Base-by-base conservation (phyloP, 2,888 invertebrate genomes). In the Hirtodrosophila histrioides region DNA sequence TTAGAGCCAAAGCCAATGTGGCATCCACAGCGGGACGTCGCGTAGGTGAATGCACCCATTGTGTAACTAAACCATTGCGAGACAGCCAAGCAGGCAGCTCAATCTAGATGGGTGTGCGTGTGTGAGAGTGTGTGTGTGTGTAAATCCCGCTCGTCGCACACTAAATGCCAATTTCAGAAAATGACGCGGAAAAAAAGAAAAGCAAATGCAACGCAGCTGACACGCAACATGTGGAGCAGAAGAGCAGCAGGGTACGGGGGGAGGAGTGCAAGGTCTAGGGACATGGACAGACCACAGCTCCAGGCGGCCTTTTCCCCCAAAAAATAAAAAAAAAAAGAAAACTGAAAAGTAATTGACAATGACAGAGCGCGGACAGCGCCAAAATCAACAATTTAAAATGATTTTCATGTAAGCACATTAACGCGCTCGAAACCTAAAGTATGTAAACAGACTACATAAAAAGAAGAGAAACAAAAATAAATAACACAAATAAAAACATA, bases 41-140 rank as follows among this genome's bases (percentile, higher is more conserved):
- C 79, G 75, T 89, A 86, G 89, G 90, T 89, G 90, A 89, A 90
- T 90, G 89, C 87, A 90, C 89, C 89, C 90, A 90, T 90, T 90
- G 89, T 88, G 67, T 86, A 85, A 84, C 84, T 81, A 81, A 85
- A 81, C 82, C 79, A 69, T 69, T 51, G 82, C 82, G 75, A 69
- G 76, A 85, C 85, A 78, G 75, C 57, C 73, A 78, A 75, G 40
- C 65, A 56, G 67, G 57, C 67, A 56, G 67, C 51, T 74, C 65
- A 65, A 72, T 81, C 69, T 75, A 79, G 65, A 68, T 76, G 64
- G 46, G 36, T 53, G 24, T 51, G 37, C 31, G 40, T 49, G 31
- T 58, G 31, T 50, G 55, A 50, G 64, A 51, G 55, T 72, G 69
- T 69, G 48, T 74, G 62, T 55, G 69, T 69, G 82, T 82, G 83